Base-by-base conservation (phyloP, 1,140 invertebrate species). In the Nasonia longicornis region DNA sequence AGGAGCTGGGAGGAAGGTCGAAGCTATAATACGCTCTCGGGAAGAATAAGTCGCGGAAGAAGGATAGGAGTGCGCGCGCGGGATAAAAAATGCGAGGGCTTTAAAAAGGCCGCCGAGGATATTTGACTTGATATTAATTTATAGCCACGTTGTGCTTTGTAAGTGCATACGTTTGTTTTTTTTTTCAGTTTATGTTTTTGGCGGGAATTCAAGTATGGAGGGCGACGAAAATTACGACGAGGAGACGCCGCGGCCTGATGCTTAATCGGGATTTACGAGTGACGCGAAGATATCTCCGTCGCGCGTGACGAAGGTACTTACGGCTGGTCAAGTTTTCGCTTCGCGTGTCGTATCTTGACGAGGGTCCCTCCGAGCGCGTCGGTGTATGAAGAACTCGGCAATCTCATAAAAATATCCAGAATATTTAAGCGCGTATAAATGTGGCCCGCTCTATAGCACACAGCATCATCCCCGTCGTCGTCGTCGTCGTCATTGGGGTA, bases 61-160 rank as follows among this genome's bases (percentile, higher is more conserved):
- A 20, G 31, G 69, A 76, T 14, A 64, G 58, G 22, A 22, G n/a
- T 31, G 35, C 29, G 16, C 11, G 14, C n/a, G 10, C 7, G 3
- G 14, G 22, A 75, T 80, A 69, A 80, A 80, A 73, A 69, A 72
- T 70, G 48, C 20, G 66, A 77, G 63, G 48, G 67, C 31, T 58
- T 58, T 70, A 48, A 76, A 52, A 52, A 35, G 26, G 38, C 31
- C 11, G 42, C 14, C 8, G 22, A 11, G 26, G 26, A 73, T 77
- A 52, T 64, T 77, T 77, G 52, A 77, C 74, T 77, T 77, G 52
- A 77, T 81, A 77, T 81, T 81, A 77, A 81, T 81, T 81, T 81
- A 77, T 77, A 71, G 48, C 45, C 48, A 3, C 3, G 73, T 0
- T 66, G 48, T 6, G 71, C 79, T 81, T 75, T 52, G 29, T 63